phyloP scores from a whole-genome alignment of 2,113 vertebrate species.

The Lipotes vexillifer region DNA sequence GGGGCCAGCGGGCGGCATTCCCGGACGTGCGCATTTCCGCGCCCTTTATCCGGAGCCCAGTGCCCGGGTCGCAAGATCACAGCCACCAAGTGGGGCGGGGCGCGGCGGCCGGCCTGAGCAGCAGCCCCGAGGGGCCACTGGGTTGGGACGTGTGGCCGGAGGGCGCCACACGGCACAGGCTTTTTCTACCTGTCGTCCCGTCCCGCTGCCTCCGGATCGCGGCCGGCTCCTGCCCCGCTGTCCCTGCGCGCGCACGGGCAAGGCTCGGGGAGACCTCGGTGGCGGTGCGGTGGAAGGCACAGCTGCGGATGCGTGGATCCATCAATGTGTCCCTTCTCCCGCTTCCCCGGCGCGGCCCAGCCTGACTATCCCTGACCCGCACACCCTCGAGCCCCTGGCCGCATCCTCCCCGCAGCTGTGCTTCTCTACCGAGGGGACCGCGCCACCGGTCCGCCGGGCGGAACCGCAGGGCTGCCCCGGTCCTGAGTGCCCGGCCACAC shows the following conservation, averaged over 20 bases:
- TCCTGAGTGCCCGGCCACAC: not conserved
- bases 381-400: not conserved
- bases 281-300: not conserved
- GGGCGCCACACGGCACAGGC: not conserved
- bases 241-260: not conserved
- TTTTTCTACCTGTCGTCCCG: no score
- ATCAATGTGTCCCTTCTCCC: fast-evolving
- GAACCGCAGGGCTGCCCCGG: not conserved
- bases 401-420: not conserved
- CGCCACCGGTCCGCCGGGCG: not conserved
- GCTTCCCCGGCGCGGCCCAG: not conserved
- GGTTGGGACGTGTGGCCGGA: not conserved
- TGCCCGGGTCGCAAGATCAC: not conserved
- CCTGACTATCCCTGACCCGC: not conserved
- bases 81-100: not conserved
- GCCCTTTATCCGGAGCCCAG: not conserved
- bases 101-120: not conserved
- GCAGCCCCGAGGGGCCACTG: not conserved
- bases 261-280: not conserved
- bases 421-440: no score
- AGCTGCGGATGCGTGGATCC: not conserved
- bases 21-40: not conserved
- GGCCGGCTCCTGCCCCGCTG: not conserved
- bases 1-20: not conserved
- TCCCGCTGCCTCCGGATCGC: not conserved